Evolutionary conservation across 2,888 invertebrate genomes (phyloP).

Genomic region (Agrochola lychnidis): DNA sequence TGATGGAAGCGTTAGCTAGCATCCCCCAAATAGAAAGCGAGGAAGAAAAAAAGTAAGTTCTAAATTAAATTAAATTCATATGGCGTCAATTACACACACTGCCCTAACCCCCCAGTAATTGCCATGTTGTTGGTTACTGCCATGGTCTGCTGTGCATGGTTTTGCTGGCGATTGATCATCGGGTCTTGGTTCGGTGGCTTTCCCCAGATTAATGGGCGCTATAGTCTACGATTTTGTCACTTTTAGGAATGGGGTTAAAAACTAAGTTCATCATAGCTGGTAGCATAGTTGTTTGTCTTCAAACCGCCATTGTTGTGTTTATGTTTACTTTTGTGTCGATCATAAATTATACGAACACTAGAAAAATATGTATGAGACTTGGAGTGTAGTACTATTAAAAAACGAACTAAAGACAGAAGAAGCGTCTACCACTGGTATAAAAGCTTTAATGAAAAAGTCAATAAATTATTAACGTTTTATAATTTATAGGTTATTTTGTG

Average conservation of each 20-base stretch:
- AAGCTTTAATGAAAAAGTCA: too few species aligned
- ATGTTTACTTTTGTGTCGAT: too few species aligned
- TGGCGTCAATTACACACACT: neutral
- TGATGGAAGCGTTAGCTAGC: constrained; percentile 95
- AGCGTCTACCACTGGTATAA: too few species aligned
- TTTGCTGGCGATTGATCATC: neutral
- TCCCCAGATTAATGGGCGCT: neutral
- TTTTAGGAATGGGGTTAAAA: neutral
- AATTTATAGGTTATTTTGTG: too few species aligned
- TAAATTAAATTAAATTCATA: neutral
- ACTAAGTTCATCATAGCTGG: too few species aligned
- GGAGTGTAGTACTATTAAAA: too few species aligned
- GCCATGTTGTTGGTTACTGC: neutral
- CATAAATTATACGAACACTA: too few species aligned
- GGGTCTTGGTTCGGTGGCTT: neutral
- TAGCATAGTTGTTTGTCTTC: too few species aligned
- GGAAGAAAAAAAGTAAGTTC: constrained; percentile 89
- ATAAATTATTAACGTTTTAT: too few species aligned
- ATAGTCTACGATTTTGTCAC: neutral
- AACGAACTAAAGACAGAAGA: too few species aligned
- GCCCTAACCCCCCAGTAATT: neutral
- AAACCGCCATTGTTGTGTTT: too few species aligned
- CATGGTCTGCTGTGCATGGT: neutral
- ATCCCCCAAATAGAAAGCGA: constrained; percentile 92
- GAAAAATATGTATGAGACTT: too few species aligned